A percentile compares a stretch with the other conserved stretches of the same genome.
phyloP scores from a whole-genome alignment of 2,113 vertebrate genomes.

The Rhegmatorhina hoffmannsi region DNA sequence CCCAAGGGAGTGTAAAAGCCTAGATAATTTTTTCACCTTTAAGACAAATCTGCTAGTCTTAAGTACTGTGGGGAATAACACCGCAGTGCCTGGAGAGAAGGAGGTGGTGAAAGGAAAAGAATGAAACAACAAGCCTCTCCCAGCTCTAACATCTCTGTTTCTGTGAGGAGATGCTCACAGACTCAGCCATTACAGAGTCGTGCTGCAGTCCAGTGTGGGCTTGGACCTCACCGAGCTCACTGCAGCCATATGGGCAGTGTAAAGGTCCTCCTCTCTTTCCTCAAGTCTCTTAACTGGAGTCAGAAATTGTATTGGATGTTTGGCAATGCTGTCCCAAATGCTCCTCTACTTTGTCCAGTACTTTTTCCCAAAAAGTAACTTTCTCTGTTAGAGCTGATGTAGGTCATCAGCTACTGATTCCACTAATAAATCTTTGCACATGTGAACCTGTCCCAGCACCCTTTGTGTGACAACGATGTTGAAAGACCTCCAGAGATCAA shows the following conservation, averaged over 20 bases:
- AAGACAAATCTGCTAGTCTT: conserved; percentile 26
- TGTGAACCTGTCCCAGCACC: not conserved
- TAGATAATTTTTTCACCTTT: conserved; percentile 23
- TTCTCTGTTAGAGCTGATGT: not conserved
- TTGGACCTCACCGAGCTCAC: not conserved
- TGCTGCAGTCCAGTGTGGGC: rapidly evolving
- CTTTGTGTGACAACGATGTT: rapidly evolving
- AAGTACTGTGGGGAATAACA: not conserved
- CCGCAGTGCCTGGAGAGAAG: not conserved
- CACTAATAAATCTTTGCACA: rapidly evolving
- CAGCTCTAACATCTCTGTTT: not conserved
- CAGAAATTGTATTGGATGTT: not conserved
- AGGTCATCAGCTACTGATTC: not conserved
- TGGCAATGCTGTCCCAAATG: not conserved
- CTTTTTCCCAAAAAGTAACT: not conserved
- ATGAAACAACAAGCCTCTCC: not conserved
- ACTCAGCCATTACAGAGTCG: rapidly evolving
- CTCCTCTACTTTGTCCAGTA: not conserved
- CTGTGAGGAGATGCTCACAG: not conserved
- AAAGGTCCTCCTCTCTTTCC: not conserved
- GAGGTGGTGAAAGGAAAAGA: not conserved
- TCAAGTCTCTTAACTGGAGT: not conserved
- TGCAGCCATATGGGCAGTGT: not conserved
- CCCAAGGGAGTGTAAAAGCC: conserved; percentile 4
- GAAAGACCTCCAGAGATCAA: not conserved